Evolutionary conservation across 1,140 invertebrate genomes (phyloP), one percentile per base, ranked within the genome.

Genomic region (Atopsyche davidsoni): DNA sequence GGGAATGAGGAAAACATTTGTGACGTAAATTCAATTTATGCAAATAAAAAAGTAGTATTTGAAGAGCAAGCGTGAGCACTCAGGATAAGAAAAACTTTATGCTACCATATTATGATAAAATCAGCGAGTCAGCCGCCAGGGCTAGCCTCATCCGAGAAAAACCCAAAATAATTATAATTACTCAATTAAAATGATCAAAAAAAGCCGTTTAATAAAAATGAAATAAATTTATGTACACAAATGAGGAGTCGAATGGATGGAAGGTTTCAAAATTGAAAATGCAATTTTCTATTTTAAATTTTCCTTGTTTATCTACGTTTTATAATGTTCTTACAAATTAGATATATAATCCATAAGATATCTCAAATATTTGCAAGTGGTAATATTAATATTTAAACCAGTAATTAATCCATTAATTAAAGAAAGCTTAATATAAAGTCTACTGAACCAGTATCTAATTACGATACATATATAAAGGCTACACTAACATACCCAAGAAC

Each of bases 381-480:
- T 74, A 72, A 70, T 74, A 74, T 70, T 72, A 72, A 70, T 70
- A 71, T 69, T 69, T 70, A 66, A 74, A 72, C 69, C 69, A 71
- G 68, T 71, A 72, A 69, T 72, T 70, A 70, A 69, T 69, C 64
- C 66, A 72, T 72, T 72, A 72, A 70, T 69, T 74, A 72, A 68
- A 73, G 70, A 70, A 74, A 74, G 70, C 70, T 73, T 74, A 73
- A 67, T 67, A 68, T 72, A 71, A 66, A 72, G 66, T 68, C 69
- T 72, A 72, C 67, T 65, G 70, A 68, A 71, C 70, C 64, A 68
- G 64, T 65, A 64, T 70, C 68, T 69, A 55, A 58, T 47, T 52
- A 50, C 40, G 48, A 50, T 52, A 52, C 49, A 51, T 71, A 71
- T 64, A 54, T 19, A 39, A 64, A 62, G 68, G 70, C 70, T 71